Evolutionary conservation across 2,113 vertebrate genomes (phyloP).

Genomic region (Balaeniceps rex): DNA sequence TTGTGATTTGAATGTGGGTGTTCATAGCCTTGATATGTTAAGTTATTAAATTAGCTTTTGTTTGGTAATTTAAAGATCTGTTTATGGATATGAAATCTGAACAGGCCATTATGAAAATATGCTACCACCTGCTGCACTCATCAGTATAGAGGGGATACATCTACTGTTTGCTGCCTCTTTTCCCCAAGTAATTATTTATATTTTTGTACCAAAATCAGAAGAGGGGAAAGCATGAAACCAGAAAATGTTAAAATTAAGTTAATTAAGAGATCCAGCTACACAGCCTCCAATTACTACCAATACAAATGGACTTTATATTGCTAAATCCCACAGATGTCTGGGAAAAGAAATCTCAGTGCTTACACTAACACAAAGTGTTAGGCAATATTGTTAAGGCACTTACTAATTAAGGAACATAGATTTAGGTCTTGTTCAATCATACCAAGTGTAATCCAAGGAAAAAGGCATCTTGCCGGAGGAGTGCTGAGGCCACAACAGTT

Average conservation of each 20-base stretch:
- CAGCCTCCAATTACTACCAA: background rate
- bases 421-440: background rate
- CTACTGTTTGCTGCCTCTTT: background rate
- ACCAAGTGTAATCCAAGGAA: background rate
- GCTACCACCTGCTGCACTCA: background rate
- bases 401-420: background rate
- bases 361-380: rapidly evolving
- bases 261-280: background rate
- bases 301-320: background rate
- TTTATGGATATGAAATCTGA: background rate
- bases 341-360: background rate
- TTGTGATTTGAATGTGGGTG: background rate
- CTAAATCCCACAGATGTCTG: background rate
- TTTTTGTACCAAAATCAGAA: background rate
- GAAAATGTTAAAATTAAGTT: background rate
- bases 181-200: background rate
- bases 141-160: background rate
- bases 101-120: background rate
- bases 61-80: background rate
- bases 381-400: background rate
- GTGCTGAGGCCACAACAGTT: background rate
- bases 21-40: background rate
- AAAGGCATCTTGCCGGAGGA: background rate
- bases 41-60: background rate
- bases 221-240: background rate